These are phyloP conservation scores for Drosophila robusta DNA, from an alignment of 2,888 invertebrate genomes.

Conservation along the genomic window DNA sequence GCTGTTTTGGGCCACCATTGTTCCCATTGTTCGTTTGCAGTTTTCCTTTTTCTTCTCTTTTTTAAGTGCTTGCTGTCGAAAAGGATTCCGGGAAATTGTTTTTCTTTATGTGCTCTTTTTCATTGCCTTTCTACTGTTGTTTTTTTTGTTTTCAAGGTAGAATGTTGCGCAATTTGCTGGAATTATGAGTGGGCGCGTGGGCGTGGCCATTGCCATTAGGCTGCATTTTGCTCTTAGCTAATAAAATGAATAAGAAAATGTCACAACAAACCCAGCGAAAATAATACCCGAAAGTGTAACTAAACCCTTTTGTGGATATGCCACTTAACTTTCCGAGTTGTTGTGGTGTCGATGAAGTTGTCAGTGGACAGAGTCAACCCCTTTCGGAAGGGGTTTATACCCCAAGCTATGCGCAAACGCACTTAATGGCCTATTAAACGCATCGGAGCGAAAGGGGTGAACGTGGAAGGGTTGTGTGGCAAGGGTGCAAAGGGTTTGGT, in stretches of 20 bases:
- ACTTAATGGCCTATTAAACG: constrained; percentile 75
- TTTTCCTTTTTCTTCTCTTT: constrained; percentile 12
- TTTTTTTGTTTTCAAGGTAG: constrained; percentile 18
- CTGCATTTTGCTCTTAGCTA: constrained; percentile 6
- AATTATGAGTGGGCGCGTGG: constrained; percentile 33
- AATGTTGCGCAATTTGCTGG: constrained; percentile 59
- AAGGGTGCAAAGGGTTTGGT: constrained; percentile 64
- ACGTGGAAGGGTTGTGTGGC: constrained; percentile 19
- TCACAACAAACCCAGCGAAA: constrained; percentile 44
- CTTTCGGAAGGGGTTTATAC: constrained; percentile 13
- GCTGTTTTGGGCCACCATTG: constrained; percentile 52
- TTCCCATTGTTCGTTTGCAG: constrained; percentile 40
- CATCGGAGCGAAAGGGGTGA: constrained; percentile 30
- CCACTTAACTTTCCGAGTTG: constrained; percentile 49
- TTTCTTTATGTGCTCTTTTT: constrained; percentile 46
- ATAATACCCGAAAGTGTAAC: constrained; percentile 40
- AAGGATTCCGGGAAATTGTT: constrained; percentile 59
- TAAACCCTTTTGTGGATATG: constrained; percentile 56
- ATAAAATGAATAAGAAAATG: constrained; percentile 14
- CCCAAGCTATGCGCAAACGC: constrained; percentile 34
- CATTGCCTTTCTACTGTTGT: constrained; percentile 16
- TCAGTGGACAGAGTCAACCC: constrained; percentile 45
- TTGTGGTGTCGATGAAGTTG: constrained; percentile 50
- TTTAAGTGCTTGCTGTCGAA: constrained; percentile 26
- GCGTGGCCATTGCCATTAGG: constrained; percentile 35